Percentiles rank a stretch among this genome's conserved stretches.
Conservation (phyloP, 2,113 vertebrate genomes). For the Pseudolaguvia tuberculata region DNA sequence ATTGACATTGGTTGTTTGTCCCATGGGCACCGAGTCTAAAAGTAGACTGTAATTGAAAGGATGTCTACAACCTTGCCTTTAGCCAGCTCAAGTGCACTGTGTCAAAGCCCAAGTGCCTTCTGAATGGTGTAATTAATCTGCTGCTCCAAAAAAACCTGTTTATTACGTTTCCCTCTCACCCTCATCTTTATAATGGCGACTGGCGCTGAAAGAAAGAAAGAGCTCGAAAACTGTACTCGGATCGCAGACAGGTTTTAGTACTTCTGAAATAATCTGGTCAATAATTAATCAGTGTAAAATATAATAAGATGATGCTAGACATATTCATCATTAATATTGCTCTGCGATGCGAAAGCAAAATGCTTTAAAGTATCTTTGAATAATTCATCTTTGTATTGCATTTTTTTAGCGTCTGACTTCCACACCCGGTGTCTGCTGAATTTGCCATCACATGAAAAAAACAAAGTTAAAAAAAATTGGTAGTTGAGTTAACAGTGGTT, state of each 20-base stretch:
- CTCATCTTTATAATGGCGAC: constrained; percentile 35
- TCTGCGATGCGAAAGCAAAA: background rate
- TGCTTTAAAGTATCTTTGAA: background rate
- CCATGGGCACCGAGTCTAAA: constrained; percentile 43
- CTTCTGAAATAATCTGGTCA: constrained; percentile 18
- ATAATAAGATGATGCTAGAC: background rate
- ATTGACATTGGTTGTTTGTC: constrained; percentile 52
- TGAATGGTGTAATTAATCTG: constrained; percentile 53
- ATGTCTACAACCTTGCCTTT: constrained; percentile 54
- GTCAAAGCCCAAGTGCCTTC: constrained; percentile 36
- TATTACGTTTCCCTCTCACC: constrained; percentile 33
- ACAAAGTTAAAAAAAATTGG: too few relatives aligned
- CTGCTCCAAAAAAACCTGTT: constrained; percentile 40
- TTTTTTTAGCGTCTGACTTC: background rate
- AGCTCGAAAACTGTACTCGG: constrained; percentile 23
- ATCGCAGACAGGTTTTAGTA: constrained; percentile 19
- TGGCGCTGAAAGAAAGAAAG: constrained; percentile 14
- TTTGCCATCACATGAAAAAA: background rate
- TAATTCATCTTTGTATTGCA: background rate
- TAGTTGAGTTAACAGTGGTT: too few relatives aligned
- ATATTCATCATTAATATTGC: background rate
- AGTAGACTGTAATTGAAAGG: constrained; percentile 51
- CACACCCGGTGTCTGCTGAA: background rate
- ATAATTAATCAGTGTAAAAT: constrained; percentile 19
- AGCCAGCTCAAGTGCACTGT: constrained; percentile 43